A percentile compares a stretch with the other conserved stretches of the same genome.
phyloP scores from a whole-genome alignment of 2,797 vertebrate genomes.

The Yasuhikotakia modesta region DNA sequence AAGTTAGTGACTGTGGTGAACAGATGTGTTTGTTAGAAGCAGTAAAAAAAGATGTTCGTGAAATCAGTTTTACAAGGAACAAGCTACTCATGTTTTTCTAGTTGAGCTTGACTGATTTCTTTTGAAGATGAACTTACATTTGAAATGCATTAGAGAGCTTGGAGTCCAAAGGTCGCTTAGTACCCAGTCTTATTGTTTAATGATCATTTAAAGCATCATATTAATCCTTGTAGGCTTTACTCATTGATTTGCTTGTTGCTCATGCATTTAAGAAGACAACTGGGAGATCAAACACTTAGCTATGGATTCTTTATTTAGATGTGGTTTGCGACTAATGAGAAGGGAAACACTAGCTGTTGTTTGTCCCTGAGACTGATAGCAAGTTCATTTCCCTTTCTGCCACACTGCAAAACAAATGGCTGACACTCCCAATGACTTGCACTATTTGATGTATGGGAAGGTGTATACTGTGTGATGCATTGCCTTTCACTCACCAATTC shows the following conservation, averaged over 20 bases:
- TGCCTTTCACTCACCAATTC: slow-evolving; percentile 44
- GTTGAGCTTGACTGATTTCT: slow-evolving; percentile 11
- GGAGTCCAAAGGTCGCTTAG: slow-evolving; percentile 49
- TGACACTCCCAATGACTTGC: slow-evolving; percentile 47
- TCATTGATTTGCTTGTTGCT: slow-evolving; percentile 19
- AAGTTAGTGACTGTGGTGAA: neutral
- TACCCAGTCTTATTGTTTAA: slow-evolving; percentile 57
- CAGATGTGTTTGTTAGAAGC: slow-evolving; percentile 11
- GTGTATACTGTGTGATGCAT: slow-evolving; percentile 54
- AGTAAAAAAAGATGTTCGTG: neutral
- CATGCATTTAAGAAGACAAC: slow-evolving; percentile 58
- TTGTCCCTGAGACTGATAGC: slow-evolving; percentile 51
- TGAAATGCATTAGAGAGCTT: slow-evolving; percentile 47
- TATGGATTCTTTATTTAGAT: slow-evolving; percentile 65
- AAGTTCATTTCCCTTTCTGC: slow-evolving; percentile 52
- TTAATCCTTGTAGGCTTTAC: slow-evolving; percentile 59
- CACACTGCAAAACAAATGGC: slow-evolving; percentile 34
- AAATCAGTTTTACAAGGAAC: neutral
- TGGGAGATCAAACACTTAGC: slow-evolving; percentile 61
- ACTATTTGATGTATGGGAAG: slow-evolving; percentile 56
- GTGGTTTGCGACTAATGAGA: slow-evolving; percentile 63
- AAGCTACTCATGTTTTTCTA: neutral
- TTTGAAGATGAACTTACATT: slow-evolving; percentile 21
- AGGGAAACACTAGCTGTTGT: slow-evolving; percentile 59
- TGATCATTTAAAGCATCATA: slow-evolving; percentile 64